Percentiles rank a stretch among this genome's conserved stretches.
Conservation (phyloP, 2,888 invertebrate species). For the Drosophila nr. perissopoda region DNA sequence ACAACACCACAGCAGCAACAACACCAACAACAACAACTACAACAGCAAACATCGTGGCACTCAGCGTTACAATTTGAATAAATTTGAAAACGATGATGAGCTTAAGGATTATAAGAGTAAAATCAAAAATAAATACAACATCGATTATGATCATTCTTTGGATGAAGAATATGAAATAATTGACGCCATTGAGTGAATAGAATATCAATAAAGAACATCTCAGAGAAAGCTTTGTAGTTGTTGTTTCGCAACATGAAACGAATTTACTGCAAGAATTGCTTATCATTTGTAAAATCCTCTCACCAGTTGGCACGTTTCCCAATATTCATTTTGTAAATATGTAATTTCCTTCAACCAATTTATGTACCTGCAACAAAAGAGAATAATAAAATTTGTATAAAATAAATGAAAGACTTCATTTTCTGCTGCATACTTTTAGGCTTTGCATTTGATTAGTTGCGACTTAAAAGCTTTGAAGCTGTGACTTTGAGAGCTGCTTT, state of each 20-base stretch:
- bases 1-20: conserved; percentile 27
- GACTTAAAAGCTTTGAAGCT: not conserved
- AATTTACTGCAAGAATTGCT: conserved; percentile 21
- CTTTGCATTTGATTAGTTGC: not conserved
- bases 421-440: conserved; percentile 23
- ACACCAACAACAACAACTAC: conserved; percentile 38
- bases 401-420: not conserved
- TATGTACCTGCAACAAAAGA: conserved; percentile 38
- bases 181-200: conserved; percentile 84
- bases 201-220: conserved; percentile 11
- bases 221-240: conserved; percentile 37
- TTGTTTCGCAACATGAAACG: conserved; percentile 26
- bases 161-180: conserved; percentile 85
- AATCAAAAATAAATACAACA: conserved; percentile 85
- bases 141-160: conserved; percentile 85
- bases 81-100: conserved; percentile 79
- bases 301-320: conserved; percentile 35
- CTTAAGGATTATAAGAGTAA: conserved; percentile 84
- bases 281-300: conserved; percentile 12
- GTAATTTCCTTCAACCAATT: conserved; percentile 29
- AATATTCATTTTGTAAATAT: conserved; percentile 25
- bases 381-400: conserved; percentile 17
- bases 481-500: not conserved
- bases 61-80: conserved; percentile 72
- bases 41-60: conserved; percentile 50